Base-by-base conservation (phyloP, 2,888 invertebrate genomes). In the Drosophila trichaetosa region DNA sequence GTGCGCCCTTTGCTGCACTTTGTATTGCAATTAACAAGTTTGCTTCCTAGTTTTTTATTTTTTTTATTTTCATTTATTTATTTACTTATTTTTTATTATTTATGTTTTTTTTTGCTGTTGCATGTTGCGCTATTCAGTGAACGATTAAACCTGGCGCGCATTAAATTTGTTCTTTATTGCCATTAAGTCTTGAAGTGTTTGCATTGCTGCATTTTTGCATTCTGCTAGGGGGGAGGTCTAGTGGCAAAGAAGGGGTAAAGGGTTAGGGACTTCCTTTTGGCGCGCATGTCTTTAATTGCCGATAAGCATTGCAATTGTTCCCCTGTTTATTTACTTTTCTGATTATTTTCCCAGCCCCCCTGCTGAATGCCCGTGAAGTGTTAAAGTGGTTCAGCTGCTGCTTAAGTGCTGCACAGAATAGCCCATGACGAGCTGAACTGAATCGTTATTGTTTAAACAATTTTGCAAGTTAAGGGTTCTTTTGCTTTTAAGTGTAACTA, bases 271-370 rank as follows among this genome's bases (percentile, higher is more conserved):
- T 69, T 69, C 66, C 76, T 69, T 53, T 62, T 51, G 11, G 21
- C 29, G 54, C 53, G 68, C 68, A 73, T 65, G 82, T 67, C 71
- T 83, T 73, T 84, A 87, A 89, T 84, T 89, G 84, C 54, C 82
- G 67, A 83, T 84, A 84, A 83, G 70, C 64, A 60, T 57, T 65
- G 69, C 71, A 83, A 84, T 87, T 89, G 73, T 62, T 86, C 69
- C 58, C 72, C 67, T 83, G 75, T 75, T 87, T 87, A 63, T 77
- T 83, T 74, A 70, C 57, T 60, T 71, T 69, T 29, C 36, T 38
- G 36, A 27, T 33, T 38, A 63, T 27, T 51, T 36, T 11, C 3
- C 5, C 27, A 49, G 18, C 10, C 10, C 10, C 10, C 1, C 11
- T 27, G 27, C 27, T 27, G 11, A 49, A 27, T 27, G 27, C 10